These are phyloP conservation scores for Drosophila suzukii DNA, from an alignment of 1,140 invertebrate species.

Conservation along the genomic window DNA sequence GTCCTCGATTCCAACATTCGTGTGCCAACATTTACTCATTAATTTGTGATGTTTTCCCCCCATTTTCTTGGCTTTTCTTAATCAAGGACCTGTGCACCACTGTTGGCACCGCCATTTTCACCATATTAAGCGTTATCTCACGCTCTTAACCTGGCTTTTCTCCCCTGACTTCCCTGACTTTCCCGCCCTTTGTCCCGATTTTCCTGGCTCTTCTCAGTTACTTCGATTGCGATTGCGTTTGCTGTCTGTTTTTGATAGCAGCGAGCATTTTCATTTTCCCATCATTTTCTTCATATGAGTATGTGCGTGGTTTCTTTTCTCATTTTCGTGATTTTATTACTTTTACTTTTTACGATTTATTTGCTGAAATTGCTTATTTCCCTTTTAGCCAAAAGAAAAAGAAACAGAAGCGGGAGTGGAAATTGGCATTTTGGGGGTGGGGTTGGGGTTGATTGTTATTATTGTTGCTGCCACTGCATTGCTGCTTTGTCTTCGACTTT, in stretches of 20 bases:
- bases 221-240: constrained; percentile 57
- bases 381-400: constrained; percentile 43
- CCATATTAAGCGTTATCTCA: constrained; percentile 60
- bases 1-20: not conserved
- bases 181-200: not conserved
- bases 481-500: constrained; percentile 46
- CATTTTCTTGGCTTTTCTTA: constrained; percentile 28
- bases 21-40: constrained; percentile 43
- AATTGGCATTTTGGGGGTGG: constrained; percentile 52
- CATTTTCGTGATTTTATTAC: constrained; percentile 82
- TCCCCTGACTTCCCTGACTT: not conserved
- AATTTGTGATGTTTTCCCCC: constrained; percentile 31
- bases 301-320: constrained; percentile 65
- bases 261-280: constrained; percentile 56
- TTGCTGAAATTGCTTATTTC: constrained; percentile 82
- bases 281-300: constrained; percentile 32
- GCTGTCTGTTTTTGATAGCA: constrained; percentile 67
- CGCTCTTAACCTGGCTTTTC: constrained; percentile 11
- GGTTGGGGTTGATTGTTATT: constrained; percentile 37
- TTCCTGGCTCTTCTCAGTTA: constrained; percentile 48
- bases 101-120: constrained; percentile 47
- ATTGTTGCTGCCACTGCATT: constrained; percentile 44
- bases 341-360: constrained; percentile 83
- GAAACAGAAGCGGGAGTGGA: constrained; percentile 20
- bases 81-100: constrained; percentile 38